A percentile compares a stretch with the other conserved stretches of the same genome.
Evolutionary conservation across 2,797 vertebrate genomes (phyloP).

Genomic region (Babyrousa celebensis): DNA sequence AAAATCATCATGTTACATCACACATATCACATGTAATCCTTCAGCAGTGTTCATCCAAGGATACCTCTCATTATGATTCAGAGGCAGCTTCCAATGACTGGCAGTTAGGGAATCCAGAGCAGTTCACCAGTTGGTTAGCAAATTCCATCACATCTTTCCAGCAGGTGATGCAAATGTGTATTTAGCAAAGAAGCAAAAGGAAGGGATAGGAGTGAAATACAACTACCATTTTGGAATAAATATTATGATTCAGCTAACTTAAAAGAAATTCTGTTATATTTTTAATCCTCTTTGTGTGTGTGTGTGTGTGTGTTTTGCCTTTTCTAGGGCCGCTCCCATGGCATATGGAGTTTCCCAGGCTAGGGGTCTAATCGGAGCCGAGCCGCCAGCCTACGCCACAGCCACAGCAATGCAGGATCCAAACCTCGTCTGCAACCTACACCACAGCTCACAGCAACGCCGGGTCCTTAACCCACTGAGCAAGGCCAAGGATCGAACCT

Average conservation of each 20-base stretch:
- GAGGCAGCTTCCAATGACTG: not conserved
- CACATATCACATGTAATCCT: not conserved
- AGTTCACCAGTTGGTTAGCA: not conserved
- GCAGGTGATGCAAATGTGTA: not conserved
- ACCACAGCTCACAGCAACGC: too few species aligned
- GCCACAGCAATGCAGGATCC: too few species aligned
- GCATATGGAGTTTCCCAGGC: too few species aligned
- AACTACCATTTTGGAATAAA: slow-evolving; percentile 62
- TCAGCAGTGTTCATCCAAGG: not conserved
- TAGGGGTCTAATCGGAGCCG: too few species aligned
- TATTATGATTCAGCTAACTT: slow-evolving; percentile 50
- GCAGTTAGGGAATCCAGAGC: not conserved
- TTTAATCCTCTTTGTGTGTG: not conserved
- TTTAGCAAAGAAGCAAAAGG: not conserved
- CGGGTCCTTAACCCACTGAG: too few species aligned
- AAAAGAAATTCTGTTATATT: not conserved
- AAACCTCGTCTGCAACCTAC: too few species aligned
- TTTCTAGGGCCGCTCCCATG: too few species aligned
- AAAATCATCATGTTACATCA: not conserved
- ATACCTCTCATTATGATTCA: not conserved
- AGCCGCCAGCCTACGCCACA: too few species aligned
- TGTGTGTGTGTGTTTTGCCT: too few species aligned
- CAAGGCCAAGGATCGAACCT: too few species aligned
- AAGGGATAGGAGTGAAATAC: not conserved
- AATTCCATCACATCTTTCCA: not conserved